phyloP scores from a whole-genome alignment of 2,888 invertebrate genomes.

The Ectobius pallidus region DNA sequence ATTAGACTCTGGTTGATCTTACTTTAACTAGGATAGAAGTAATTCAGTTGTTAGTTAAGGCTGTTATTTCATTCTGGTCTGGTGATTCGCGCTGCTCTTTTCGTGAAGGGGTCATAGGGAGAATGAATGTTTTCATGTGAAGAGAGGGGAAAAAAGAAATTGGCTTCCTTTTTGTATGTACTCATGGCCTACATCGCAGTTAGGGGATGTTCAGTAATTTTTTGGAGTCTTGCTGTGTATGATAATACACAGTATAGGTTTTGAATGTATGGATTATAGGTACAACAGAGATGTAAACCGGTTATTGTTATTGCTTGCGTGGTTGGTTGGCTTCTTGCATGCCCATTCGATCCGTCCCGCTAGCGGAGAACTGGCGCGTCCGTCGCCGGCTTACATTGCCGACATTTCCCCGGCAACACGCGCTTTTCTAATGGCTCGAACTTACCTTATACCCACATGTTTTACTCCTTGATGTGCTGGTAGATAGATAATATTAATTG shows the following conservation, averaged over 20 bases:
- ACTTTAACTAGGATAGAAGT: too few relatives aligned
- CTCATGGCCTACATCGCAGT: neutral
- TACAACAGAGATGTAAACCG: neutral
- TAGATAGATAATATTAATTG: too few relatives aligned
- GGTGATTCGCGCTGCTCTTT: constrained; percentile 4
- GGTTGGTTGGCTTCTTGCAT: neutral
- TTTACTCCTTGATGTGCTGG: too few relatives aligned
- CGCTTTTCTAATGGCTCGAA: neutral
- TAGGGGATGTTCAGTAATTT: constrained; percentile 23
- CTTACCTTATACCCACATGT: too few relatives aligned
- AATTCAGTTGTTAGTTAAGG: too few relatives aligned
- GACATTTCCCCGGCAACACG: neutral
- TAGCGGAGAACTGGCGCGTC: neutral
- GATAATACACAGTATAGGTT: constrained; percentile 10
- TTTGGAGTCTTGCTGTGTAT: constrained; percentile 32
- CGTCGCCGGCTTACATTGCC: constrained; percentile 4
- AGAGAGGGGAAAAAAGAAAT: constrained; percentile 3
- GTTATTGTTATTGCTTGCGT: constrained; percentile 11
- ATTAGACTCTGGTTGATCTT: too few relatives aligned
- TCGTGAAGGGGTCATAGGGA: neutral
- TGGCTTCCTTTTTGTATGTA: neutral
- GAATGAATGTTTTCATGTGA: neutral
- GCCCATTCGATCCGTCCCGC: neutral
- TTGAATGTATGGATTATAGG: neutral
- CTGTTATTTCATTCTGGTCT: too few relatives aligned